phyloP scores from a whole-genome alignment of 1,140 invertebrate genomes.

The Magallana gigas region DNA sequence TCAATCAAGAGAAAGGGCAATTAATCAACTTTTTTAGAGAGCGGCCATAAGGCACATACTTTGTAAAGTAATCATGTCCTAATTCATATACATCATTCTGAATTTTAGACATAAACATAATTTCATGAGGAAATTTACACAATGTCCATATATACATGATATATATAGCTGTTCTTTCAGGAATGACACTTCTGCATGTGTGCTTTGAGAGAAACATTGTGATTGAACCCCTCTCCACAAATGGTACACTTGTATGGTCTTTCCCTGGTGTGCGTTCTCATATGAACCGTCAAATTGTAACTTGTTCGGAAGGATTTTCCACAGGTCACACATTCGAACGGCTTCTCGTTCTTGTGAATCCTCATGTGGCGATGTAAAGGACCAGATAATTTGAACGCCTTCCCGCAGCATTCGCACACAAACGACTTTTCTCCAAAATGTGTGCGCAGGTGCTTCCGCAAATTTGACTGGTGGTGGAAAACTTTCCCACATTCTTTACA shows the following conservation, averaged over 20 bases:
- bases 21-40: too few species aligned
- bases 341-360: constrained; percentile 8
- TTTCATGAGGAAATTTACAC: too few species aligned
- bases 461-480: constrained; percentile 26
- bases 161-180: too few species aligned
- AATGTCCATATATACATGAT: too few species aligned
- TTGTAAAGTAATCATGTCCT: too few species aligned
- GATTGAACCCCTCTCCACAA: constrained; percentile 5
- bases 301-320: constrained; percentile 8
- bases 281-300: constrained; percentile 3
- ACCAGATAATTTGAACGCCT: constrained; percentile 26
- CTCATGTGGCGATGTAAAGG: constrained; percentile 19
- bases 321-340: constrained; percentile 29
- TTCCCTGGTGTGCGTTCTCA: constrained; percentile 35
- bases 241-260: constrained; percentile 14
- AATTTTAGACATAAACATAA: too few species aligned
- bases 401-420: neutral
- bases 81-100: too few species aligned
- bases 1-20: too few species aligned
- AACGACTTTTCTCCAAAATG: constrained; percentile 35
- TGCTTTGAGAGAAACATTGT: constrained; percentile 23
- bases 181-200: constrained; percentile 32
- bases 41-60: too few species aligned
- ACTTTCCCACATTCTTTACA: constrained; percentile 26
- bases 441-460: constrained; percentile 17